These are phyloP conservation scores for Drosophila varians DNA, from an alignment of 1,140 invertebrate genomes.

Conservation along the genomic window DNA sequence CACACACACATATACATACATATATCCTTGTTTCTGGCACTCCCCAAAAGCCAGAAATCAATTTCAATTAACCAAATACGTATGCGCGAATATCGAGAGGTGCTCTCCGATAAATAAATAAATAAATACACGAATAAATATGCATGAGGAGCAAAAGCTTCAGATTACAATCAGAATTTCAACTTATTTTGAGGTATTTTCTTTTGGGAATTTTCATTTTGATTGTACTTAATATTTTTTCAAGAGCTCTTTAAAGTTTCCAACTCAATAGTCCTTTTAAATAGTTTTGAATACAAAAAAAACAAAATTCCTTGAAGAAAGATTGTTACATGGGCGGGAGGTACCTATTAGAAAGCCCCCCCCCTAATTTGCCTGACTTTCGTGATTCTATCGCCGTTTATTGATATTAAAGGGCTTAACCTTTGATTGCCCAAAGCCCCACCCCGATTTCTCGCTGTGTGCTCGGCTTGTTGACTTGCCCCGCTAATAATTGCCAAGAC, in stretches of 20 bases:
- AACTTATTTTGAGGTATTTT: not conserved
- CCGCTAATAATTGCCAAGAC: conserved; percentile 54
- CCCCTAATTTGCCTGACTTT: no score
- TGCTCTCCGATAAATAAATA: not conserved
- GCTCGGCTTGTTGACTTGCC: conserved; percentile 59
- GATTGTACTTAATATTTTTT: no score
- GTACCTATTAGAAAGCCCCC: no score
- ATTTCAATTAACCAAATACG: conserved; percentile 75
- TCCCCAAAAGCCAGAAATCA: conserved; percentile 45
- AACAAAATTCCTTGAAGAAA: no score
- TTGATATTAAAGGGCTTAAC: conserved; percentile 52
- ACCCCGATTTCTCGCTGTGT: not conserved
- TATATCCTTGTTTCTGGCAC: not conserved
- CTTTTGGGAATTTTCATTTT: conserved; percentile 16
- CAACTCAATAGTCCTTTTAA: no score
- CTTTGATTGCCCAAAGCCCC: not conserved
- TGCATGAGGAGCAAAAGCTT: not conserved
- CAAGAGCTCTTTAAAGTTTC: no score
- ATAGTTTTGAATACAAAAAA: no score
- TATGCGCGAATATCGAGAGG: conserved; percentile 27
- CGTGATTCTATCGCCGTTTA: conserved; percentile 2
- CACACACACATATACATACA: no score
- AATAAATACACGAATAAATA: not conserved
- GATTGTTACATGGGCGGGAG: no score
- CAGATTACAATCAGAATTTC: not conserved